These are phyloP conservation scores for Drosophila pullipes DNA, from an alignment of 2,888 invertebrate genomes.

Conservation along the genomic window DNA sequence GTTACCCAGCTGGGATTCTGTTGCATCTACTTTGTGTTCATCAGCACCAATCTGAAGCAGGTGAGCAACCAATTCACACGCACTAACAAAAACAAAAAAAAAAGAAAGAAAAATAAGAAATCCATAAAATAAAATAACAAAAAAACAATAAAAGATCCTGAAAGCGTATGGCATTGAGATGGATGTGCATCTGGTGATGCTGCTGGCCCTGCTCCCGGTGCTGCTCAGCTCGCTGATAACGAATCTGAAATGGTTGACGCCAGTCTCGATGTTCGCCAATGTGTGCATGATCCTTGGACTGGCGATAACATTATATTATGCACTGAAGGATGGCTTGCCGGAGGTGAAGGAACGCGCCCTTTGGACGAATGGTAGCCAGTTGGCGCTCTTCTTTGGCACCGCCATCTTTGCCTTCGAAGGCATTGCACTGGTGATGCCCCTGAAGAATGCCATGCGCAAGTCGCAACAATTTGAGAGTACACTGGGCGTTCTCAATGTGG, in stretches of 20 bases:
- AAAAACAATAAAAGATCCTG: constrained; percentile 87
- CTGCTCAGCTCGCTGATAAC: constrained; percentile 91
- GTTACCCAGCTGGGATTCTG: constrained; percentile 99
- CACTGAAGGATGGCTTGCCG: constrained; percentile 93
- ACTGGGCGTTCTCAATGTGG: constrained; percentile 94
- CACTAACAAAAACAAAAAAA: not conserved
- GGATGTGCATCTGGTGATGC: constrained; percentile 89
- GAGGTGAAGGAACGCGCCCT: constrained; percentile 87
- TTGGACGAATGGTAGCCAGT: constrained; percentile 87
- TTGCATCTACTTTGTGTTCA: constrained; percentile 98
- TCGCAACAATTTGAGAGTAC: constrained; percentile 92
- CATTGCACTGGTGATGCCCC: constrained; percentile 95
- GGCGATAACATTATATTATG: constrained; percentile 93
- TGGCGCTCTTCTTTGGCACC: constrained; percentile 97
- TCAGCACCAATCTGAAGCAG: constrained; percentile 93
- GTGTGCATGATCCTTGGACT: constrained; percentile 93
- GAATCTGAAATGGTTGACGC: constrained; percentile 94
- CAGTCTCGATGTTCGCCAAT: constrained; percentile 96
- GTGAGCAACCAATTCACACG: constrained; percentile 84
- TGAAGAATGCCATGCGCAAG: constrained; percentile 95
- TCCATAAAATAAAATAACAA: not conserved
- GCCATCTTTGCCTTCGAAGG: constrained; percentile 99
- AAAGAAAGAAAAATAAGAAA: not conserved
- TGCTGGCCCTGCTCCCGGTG: constrained; percentile 90
- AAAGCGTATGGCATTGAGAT: constrained; percentile 88